Evolutionary conservation across 2,888 invertebrate species (phyloP), one percentile per base, ranked within the genome.

Genomic region (Nymphalis c-album): DNA sequence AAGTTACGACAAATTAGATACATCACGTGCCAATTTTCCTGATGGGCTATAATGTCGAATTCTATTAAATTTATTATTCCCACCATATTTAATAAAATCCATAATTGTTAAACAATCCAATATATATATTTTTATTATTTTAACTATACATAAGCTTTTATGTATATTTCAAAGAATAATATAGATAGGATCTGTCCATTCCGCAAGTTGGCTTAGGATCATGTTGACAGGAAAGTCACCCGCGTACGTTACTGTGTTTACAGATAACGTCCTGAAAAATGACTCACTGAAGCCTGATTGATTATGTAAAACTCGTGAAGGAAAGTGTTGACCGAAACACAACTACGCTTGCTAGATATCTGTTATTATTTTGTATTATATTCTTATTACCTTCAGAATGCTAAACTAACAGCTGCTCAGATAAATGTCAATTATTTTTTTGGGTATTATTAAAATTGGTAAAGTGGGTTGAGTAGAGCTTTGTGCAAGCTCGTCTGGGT

Each of bases 191-290:
- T 40, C 35, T 18, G 57, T 57, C 26, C 53, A 53, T 48, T 35
- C 26, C 40, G 53, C 18, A 26, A 69, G 69, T 60, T 20, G 48
- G 68, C 58, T 68, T 71, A 70, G 74, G 71, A 71, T 71, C 60
- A 66, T 81, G 79, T 81, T 80, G 79, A 80, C 79, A 74, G 75
- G 74, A 71, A 73, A 78, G 79, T 78, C 78, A 76, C 75, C 79
- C 80, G 78, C 78, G 79, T 78, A 80, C 77, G 80, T 79, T 79
- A 78, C 79, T 79, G 80, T 75, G 79, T 79, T 77, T 75, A 73
- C 70, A 77, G 85, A 86, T 83, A 84, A 79, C 76, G 77, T 69
- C 35, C 57, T 82, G 81, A 85, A 85, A 83, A 85, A 85, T 85
- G 81, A 77, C 77, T n/a, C 77, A 73, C 73, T 65, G 71, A 76